Evolutionary conservation across 1,140 invertebrate species (phyloP), one percentile per base, ranked within the genome.

Genomic region (Anagrus nilaparvatae): DNA sequence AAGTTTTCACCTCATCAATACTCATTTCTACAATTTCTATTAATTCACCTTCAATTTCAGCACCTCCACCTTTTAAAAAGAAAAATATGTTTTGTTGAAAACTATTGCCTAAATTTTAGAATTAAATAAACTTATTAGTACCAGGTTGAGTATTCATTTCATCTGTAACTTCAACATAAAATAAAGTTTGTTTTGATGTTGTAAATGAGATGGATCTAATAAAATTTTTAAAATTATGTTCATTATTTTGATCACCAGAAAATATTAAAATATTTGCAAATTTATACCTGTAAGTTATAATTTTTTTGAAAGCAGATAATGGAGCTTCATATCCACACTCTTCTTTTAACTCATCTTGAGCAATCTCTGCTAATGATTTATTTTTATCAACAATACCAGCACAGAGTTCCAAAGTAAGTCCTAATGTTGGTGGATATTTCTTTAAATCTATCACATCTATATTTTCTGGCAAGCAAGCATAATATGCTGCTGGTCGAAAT

Each of bases 371-470:
- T 31, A 84, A 60, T 27, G 78, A 55, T 45, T 77, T 76, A 24
- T 82, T 61, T 59, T 95, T 95, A 63, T 97, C 92, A 16, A 95
- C 76, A 46, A 96, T 87, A 12, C 92, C 93, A 31, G 91, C 91
- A 71, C 93, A 97, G 37, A 96, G 70, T 66, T 97, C 93, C 36
- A 92, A 59, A 2, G 90, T 85, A 5, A 94, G 56, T 0, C 89
- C 92, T 5, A 80, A 51, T 1, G 69, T 67, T 2, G 78, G 72
- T 10, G 86, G 82, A 62, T 84, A 87, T 52, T 82, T 78, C 4
- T 60, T 51, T 6, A 76, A 71, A 53, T 92, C 81, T 46, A 91
- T 77, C 4, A 55, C 54, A 7, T 50, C 52, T 16, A 32, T 46
- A 12, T 49, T 41, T 17, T 60, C 48, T 4, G 55, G 48, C 4